These are phyloP conservation scores for Scaptodrosophila latifasciaeformis DNA, from an alignment of 2,888 invertebrate species.

Conservation along the genomic window DNA sequence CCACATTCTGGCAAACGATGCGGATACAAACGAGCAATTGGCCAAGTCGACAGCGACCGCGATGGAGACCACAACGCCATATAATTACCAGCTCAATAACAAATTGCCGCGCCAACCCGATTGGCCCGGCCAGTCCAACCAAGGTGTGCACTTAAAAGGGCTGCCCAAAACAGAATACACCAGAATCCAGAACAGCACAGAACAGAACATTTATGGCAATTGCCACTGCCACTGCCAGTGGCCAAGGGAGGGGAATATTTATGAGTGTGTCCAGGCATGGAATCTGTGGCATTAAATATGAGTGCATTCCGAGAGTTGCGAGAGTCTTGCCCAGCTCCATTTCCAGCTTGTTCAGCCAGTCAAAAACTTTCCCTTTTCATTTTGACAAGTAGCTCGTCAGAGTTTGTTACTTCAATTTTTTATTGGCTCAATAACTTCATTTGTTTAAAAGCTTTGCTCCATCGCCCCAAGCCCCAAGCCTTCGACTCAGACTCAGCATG, in stretches of 20 bases:
- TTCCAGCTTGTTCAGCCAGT: too few relatives aligned
- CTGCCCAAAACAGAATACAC: not conserved
- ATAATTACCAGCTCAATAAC: slow-evolving; percentile 45
- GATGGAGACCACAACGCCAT: too few relatives aligned
- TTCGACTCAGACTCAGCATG: slow-evolving; percentile 3
- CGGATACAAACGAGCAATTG: too few relatives aligned
- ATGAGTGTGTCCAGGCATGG: not conserved
- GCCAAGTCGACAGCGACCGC: slow-evolving; percentile 12
- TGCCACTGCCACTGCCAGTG: slow-evolving; percentile 16
- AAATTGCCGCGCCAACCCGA: slow-evolving; percentile 42
- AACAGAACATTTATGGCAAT: slow-evolving; percentile 55
- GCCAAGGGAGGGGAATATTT: too few relatives aligned
- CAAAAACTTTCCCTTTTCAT: slow-evolving; percentile 51
- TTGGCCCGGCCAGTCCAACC: not conserved
- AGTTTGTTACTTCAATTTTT: slow-evolving; percentile 34
- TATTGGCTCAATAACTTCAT: slow-evolving; percentile 63
- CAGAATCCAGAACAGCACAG: slow-evolving; percentile 20
- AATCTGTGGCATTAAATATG: not conserved
- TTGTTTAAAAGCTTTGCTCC: slow-evolving; percentile 60
- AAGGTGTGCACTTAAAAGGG: slow-evolving; percentile 55
- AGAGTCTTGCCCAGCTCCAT: too few relatives aligned
- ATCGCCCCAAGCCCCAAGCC: slow-evolving; percentile 41
- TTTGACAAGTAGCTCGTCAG: not conserved
- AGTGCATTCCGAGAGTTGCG: too few relatives aligned
- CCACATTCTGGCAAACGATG: slow-evolving; percentile 25